Evolutionary conservation across 2,888 invertebrate species (phyloP).

Genomic region (Hipparchia semele): DNA sequence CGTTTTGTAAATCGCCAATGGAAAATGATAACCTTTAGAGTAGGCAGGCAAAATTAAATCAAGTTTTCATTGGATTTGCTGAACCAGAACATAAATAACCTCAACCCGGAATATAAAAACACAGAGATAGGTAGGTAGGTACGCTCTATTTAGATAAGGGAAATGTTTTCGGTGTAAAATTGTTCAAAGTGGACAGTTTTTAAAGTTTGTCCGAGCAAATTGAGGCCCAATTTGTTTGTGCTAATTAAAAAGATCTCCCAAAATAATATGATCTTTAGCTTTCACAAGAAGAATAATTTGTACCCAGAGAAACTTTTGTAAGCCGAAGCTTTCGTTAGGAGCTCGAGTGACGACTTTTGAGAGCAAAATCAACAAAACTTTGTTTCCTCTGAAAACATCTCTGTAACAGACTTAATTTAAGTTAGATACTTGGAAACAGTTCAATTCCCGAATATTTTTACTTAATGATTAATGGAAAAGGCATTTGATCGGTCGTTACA

Average conservation of each 20-base stretch:
- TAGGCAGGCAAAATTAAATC: too few species aligned
- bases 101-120: neutral
- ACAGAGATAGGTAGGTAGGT: neutral
- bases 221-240: neutral
- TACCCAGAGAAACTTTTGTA: neutral
- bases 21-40: too few species aligned
- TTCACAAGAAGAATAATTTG: neutral
- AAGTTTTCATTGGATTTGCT: neutral
- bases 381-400: conserved; percentile 17
- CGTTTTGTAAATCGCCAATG: too few species aligned
- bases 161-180: neutral
- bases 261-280: conserved; percentile 2
- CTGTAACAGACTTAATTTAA: conserved; percentile 19
- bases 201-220: neutral
- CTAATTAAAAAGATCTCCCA: conserved; percentile 1
- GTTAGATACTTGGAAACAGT: conserved; percentile 3
- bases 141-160: conserved; percentile 1
- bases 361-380: conserved; percentile 28
- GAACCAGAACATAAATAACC: neutral
- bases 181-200: neutral
- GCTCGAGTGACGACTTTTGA: conserved; percentile 5
- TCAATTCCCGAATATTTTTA: neutral
- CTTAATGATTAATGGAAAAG: conserved; percentile 8
- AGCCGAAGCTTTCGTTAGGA: conserved; percentile 4
- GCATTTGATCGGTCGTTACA: conserved; percentile 1